A percentile compares a stretch with the other conserved stretches of the same genome.
Evolutionary conservation across 2,113 vertebrate genomes (phyloP).

Genomic region (Strigops habroptila): DNA sequence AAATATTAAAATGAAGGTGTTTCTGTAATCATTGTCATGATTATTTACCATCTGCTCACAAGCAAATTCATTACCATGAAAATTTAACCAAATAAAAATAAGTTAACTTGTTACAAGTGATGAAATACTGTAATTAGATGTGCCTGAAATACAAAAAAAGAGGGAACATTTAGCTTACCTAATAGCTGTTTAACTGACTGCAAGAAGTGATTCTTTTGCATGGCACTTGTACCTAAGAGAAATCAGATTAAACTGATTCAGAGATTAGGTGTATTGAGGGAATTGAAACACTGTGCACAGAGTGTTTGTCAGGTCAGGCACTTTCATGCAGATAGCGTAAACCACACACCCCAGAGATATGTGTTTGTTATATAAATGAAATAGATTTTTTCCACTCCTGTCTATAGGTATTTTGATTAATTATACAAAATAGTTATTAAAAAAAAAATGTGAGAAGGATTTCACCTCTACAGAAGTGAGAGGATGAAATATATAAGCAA

Average conservation of each 20-base stretch:
- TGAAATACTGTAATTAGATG: slow-evolving; percentile 12
- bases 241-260: neutral
- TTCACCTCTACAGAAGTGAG: neutral
- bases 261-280: neutral
- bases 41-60: slow-evolving; percentile 22
- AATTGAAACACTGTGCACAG: neutral
- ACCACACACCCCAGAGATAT: neutral
- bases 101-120: neutral
- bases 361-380: neutral
- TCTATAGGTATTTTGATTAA: neutral
- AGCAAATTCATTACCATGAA: slow-evolving; percentile 9
- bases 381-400: neutral
- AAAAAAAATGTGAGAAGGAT: neutral
- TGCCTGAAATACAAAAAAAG: neutral
- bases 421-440: neutral
- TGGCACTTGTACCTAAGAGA: neutral
- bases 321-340: neutral
- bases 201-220: neutral
- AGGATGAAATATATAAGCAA: neutral
- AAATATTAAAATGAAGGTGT: neutral
- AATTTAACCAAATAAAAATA: slow-evolving; percentile 31
- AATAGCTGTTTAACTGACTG: neutral
- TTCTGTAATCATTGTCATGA: neutral
- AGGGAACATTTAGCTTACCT: neutral
- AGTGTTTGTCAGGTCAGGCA: neutral